Evolutionary conservation across 2,113 vertebrate genomes (phyloP).

Genomic region (Pogona vitticeps): DNA sequence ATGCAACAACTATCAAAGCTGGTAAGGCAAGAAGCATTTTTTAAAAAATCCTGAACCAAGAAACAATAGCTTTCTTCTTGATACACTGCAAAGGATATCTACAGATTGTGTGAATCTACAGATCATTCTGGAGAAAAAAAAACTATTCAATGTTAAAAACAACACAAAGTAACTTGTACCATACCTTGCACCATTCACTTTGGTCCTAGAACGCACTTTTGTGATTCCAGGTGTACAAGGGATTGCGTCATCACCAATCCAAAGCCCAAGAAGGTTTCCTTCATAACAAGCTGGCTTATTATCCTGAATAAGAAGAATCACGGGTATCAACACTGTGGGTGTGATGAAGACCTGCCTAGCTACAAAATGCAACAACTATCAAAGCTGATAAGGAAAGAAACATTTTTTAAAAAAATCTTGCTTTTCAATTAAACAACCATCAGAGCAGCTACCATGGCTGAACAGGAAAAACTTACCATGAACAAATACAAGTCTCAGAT

Average conservation of each 20-base stretch:
- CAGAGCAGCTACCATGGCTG: not conserved
- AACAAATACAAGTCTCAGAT: not conserved
- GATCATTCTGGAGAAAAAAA: not conserved
- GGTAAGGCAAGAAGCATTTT: too few relatives aligned
- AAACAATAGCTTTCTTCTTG: too few relatives aligned
- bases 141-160: not conserved
- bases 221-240: conserved; percentile 82
- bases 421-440: not conserved
- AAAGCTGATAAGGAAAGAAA: not conserved
- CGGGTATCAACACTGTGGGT: not conserved
- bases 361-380: too few relatives aligned
- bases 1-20: too few relatives aligned
- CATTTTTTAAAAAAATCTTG: not conserved
- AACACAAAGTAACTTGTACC: conserved; percentile 28
- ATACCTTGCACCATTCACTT: conserved; percentile 79
- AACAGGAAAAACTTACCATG: not conserved
- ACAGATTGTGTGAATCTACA: not conserved
- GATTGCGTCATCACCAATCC: conserved; percentile 85
- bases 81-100: not conserved
- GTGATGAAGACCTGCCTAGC: not conserved
- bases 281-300: conserved; percentile 58
- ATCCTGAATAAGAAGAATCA: conserved; percentile 16
- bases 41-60: too few relatives aligned
- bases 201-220: conserved; percentile 41
- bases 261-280: conserved; percentile 82